Evolutionary conservation across 2,888 invertebrate genomes (phyloP).

Genomic region (Cataglyphis altisquamis): DNA sequence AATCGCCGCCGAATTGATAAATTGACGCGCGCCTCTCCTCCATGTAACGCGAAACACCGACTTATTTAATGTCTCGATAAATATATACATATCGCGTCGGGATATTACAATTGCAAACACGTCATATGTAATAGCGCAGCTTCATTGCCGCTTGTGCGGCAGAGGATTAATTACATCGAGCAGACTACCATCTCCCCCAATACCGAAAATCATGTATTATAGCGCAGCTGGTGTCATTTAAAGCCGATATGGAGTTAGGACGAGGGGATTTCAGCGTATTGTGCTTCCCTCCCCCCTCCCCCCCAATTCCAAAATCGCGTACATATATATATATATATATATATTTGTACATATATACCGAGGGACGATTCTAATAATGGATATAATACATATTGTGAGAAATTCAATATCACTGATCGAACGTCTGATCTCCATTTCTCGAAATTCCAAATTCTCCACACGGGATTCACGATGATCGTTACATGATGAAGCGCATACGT

Average conservation of each 20-base stretch:
- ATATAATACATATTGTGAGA: slow-evolving; percentile 27
- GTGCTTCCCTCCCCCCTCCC: background rate
- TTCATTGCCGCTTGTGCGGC: slow-evolving; percentile 3
- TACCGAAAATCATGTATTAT: slow-evolving; percentile 27
- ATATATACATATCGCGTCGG: background rate
- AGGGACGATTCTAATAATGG: slow-evolving; percentile 24
- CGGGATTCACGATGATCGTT: slow-evolving; percentile 24
- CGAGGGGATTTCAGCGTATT: slow-evolving; percentile 11
- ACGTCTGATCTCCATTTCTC: slow-evolving; percentile 10
- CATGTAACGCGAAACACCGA: background rate
- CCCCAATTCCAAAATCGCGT: background rate
- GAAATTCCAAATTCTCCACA: background rate
- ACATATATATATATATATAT: background rate
- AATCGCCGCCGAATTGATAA: background rate
- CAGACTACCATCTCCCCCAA: background rate
- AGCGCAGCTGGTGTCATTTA: slow-evolving; percentile 42
- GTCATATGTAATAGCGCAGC: slow-evolving; percentile 31
- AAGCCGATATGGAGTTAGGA: slow-evolving; percentile 34
- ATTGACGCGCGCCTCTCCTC: background rate
- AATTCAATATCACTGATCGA: slow-evolving; percentile 45
- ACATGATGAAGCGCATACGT: slow-evolving; percentile 9
- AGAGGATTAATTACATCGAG: slow-evolving; percentile 32
- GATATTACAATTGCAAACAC: background rate
- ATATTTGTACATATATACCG: background rate
- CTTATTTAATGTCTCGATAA: slow-evolving; percentile 14